phyloP scores from a whole-genome alignment of 2,888 invertebrate species.

The Xanthorhoe spadicearia region DNA sequence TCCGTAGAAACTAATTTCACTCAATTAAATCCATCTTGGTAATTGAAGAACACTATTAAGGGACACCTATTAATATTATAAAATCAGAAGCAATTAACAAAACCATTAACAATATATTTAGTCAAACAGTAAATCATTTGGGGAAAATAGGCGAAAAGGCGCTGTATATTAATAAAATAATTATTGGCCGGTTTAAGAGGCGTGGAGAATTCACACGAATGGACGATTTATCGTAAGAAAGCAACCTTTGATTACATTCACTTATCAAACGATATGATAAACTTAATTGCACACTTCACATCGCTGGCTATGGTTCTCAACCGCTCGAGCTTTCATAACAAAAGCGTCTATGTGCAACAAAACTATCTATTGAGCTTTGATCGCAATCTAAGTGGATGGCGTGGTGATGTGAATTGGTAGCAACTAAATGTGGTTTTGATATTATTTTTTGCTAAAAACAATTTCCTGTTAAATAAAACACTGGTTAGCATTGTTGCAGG shows the following conservation, averaged over 20 bases:
- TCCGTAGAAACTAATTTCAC: too few species aligned
- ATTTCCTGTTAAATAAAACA: conserved; percentile 66
- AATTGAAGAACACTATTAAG: neutral
- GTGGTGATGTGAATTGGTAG: conserved; percentile 51
- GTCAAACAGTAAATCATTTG: conserved; percentile 69
- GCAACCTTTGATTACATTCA: conserved; percentile 6
- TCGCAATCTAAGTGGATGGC: neutral
- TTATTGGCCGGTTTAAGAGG: conserved; percentile 70
- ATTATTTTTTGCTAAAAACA: conserved; percentile 64
- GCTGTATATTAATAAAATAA: conserved; percentile 79
- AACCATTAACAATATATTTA: conserved; percentile 55
- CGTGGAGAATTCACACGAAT: conserved; percentile 76
- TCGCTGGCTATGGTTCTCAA: neutral
- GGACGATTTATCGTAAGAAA: conserved; percentile 66
- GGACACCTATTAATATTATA: neutral
- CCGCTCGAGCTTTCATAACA: neutral
- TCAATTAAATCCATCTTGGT: too few species aligned
- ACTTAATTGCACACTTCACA: neutral
- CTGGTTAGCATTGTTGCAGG: conserved; percentile 48
- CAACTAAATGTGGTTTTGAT: conserved; percentile 59
- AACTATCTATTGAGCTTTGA: conserved; percentile 6
- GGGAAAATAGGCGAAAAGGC: conserved; percentile 70
- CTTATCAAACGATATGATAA: conserved; percentile 21
- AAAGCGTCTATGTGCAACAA: conserved; percentile 6
- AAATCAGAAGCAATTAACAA: conserved; percentile 34